A percentile compares a stretch with the other conserved stretches of the same genome.
Conservation (phyloP, 2,888 invertebrate genomes). For the Drosophila parthenogenetica region DNA sequence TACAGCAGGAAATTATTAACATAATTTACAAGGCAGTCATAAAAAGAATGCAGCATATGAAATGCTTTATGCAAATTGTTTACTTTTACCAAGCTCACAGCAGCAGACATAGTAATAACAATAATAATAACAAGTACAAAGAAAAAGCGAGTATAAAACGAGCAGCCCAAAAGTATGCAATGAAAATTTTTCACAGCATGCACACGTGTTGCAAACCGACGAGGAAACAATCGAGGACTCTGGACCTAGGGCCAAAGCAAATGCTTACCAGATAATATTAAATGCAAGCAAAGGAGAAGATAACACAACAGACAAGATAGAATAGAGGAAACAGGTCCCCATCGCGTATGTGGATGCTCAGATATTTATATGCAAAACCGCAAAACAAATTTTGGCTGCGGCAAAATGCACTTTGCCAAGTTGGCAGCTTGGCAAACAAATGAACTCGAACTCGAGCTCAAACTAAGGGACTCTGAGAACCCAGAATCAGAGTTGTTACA, state of each 20-base stretch:
- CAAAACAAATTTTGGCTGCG: slow-evolving; percentile 76
- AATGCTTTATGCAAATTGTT: slow-evolving; percentile 77
- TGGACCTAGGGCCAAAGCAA: slow-evolving; percentile 46
- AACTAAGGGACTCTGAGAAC: slow-evolving; percentile 33
- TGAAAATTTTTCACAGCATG: slow-evolving; percentile 52
- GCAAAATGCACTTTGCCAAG: slow-evolving; percentile 73
- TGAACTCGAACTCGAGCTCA: slow-evolving; percentile 61
- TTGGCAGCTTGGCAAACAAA: slow-evolving; percentile 74
- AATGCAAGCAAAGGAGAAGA: slow-evolving; percentile 47
- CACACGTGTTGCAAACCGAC: slow-evolving; percentile 41
- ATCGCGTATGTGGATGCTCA: slow-evolving; percentile 47
- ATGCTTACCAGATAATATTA: slow-evolving; percentile 62
- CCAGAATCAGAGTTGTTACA: slow-evolving; percentile 29
- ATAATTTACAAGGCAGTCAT: slow-evolving; percentile 53
- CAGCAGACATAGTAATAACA: slow-evolving; percentile 18
- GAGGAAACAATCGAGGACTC: slow-evolving; percentile 3
- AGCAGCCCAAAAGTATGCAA: slow-evolving; percentile 53
- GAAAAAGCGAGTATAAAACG: slow-evolving; percentile 16
- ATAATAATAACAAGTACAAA: slow-evolving; percentile 19
- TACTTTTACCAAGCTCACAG: slow-evolving; percentile 39
- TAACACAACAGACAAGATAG: not conserved
- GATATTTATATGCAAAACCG: slow-evolving; percentile 70
- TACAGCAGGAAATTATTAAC: slow-evolving; percentile 44
- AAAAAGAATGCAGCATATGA: slow-evolving; percentile 57
- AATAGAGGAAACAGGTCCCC: not conserved